Evolutionary conservation across 2,888 invertebrate genomes (phyloP).

Genomic region (Saturnia japonica): DNA sequence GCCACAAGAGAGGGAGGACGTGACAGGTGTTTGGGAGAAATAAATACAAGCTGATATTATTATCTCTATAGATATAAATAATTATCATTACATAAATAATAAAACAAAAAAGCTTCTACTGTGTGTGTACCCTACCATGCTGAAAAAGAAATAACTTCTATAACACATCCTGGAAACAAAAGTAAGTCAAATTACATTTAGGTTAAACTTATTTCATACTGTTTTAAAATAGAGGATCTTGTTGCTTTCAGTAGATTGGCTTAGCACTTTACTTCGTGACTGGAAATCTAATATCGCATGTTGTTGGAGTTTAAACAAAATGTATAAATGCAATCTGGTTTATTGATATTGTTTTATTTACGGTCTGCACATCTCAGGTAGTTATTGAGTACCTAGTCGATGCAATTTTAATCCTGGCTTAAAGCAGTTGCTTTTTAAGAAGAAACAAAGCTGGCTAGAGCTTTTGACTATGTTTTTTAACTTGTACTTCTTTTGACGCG

Average conservation of each 20-base stretch:
- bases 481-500: too few relatives aligned
- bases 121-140: too few relatives aligned
- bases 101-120: too few relatives aligned
- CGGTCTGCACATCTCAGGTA: neutral
- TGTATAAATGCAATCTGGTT: conserved; percentile 9
- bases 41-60: too few relatives aligned
- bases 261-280: conserved; percentile 30
- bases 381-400: neutral
- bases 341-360: conserved; percentile 10
- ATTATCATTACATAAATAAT: too few relatives aligned
- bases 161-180: neutral
- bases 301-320: conserved; percentile 21
- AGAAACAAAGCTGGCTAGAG: too few relatives aligned
- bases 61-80: too few relatives aligned
- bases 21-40: too few relatives aligned
- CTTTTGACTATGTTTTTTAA: neutral
- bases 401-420: neutral
- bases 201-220: neutral
- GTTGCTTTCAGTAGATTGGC: conserved; percentile 19
- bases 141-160: too few relatives aligned
- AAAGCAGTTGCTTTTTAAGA: neutral
- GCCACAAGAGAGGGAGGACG: too few relatives aligned
- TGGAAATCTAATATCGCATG: conserved; percentile 30
- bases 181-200: neutral
- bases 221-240: conserved; percentile 3